phyloP scores from a whole-genome alignment of 2,113 vertebrate genomes.

The Calcarius ornatus region DNA sequence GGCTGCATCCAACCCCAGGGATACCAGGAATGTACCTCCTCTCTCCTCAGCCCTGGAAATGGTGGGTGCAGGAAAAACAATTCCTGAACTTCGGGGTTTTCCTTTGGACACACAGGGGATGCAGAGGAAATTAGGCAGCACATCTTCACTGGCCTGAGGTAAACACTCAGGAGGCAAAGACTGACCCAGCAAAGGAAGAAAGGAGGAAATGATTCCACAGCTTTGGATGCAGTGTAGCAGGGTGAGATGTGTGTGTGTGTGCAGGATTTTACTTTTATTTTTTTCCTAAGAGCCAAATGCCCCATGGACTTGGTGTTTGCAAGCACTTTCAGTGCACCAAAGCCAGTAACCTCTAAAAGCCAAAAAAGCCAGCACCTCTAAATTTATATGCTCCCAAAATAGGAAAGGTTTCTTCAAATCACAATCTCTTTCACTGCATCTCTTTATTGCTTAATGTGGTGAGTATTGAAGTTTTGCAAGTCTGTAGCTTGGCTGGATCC shows the following conservation, averaged over 20 bases:
- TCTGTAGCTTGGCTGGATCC: not conserved
- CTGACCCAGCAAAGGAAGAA: not conserved
- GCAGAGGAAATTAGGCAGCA: not conserved
- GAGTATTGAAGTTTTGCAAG: not conserved
- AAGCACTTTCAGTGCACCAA: not conserved
- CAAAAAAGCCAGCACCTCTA: not conserved
- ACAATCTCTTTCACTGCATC: not conserved
- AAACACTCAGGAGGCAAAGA: not conserved
- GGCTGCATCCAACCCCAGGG: fast-evolving
- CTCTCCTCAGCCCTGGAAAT: not conserved
- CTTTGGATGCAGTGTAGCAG: not conserved
- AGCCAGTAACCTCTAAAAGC: not conserved
- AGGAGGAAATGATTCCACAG: not conserved
- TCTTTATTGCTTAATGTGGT: not conserved
- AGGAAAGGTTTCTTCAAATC: not conserved
- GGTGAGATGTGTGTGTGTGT: too few relatives aligned
- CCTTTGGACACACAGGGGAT: not conserved
- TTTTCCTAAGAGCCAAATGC: not conserved
- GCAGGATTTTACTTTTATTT: not conserved
- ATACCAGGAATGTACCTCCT: fast-evolving
- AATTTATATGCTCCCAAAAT: not conserved
- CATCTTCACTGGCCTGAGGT: not conserved
- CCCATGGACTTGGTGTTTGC: not conserved
- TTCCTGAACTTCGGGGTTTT: not conserved
- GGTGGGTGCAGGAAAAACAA: not conserved